Base-by-base conservation (phyloP, 2,113 vertebrate genomes). In the Colistium nudipinnis region DNA sequence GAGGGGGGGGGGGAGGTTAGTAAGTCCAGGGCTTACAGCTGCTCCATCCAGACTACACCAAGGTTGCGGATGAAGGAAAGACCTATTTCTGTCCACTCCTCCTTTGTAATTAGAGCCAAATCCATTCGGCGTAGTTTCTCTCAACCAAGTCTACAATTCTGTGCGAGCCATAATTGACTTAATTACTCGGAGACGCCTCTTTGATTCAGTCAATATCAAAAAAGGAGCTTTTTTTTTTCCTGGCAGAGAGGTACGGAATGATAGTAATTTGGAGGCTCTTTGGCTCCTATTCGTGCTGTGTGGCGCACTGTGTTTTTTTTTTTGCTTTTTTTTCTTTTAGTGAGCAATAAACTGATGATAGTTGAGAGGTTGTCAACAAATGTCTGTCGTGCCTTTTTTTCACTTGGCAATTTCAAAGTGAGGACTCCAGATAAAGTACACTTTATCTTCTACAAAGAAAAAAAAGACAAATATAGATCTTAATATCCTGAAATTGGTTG, bases 81-180 rank as follows among this genome's bases (percentile, higher is more conserved):
- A 52, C 62, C 73, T 90, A 81, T 89, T 90, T 82, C 76, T 85
- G 86, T 77, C 79, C 44, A 3, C 36, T 61, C 24, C 81, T 78
- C 51, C 83, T 85, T 87, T 88, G 81, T 87, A 89, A 90, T 90
- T 89, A 87, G 84, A 39, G 68, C 54, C 25, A 48, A 81, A 86
- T 89, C 84, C 74, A 83, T 86, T 83, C 53, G 5, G 28, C 24
- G 41, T 43, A 57, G 73, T 74, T 71, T 75, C n/a, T 45, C 75
- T 84, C 82, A 61, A 82, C 38, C 83, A 60, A 74, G 87, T 75
- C 76, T 74, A 60, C 80, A 82, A 80, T 82, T 84, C 70, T 27
- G 53, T 61, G 17, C 20, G 33, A 66, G 76, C 84, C 77, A 82
- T 90, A 83, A 88, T 88, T 89, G 74, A 74, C 73, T 82, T 89